These are phyloP conservation scores for Sterna hirundo DNA, from an alignment of 2,113 vertebrate genomes.

Conservation along the genomic window DNA sequence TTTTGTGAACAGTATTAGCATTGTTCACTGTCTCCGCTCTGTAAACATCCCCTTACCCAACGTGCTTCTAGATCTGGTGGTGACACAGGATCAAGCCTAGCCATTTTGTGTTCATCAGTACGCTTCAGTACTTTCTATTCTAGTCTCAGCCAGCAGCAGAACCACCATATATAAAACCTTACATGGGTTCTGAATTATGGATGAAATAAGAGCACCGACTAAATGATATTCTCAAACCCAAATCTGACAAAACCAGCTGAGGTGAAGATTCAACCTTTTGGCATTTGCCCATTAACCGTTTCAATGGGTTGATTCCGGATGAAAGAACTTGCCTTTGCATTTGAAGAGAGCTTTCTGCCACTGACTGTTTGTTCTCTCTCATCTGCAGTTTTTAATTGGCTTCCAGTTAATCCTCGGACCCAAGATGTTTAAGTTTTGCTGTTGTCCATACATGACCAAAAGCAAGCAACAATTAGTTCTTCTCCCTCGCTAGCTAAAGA, in stretches of 20 bases:
- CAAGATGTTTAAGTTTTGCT: background rate
- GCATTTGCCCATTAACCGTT: background rate
- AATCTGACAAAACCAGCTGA: background rate
- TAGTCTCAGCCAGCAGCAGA: background rate
- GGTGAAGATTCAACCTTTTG: background rate
- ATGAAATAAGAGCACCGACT: background rate
- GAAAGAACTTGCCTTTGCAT: background rate
- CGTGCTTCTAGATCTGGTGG: background rate
- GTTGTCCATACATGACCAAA: background rate
- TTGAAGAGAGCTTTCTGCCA: background rate
- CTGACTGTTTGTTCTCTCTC: background rate
- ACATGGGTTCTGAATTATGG: background rate
- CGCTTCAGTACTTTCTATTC: background rate
- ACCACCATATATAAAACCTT: background rate
- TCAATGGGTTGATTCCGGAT: background rate
- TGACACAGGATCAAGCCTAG: background rate
- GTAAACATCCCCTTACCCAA: slow-evolving; percentile 1
- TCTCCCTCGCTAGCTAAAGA: background rate
- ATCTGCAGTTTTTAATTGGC: background rate
- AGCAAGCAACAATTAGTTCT: background rate
- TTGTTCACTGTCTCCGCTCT: background rate
- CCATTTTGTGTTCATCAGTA: background rate
- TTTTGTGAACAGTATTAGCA: slow-evolving; percentile 7
- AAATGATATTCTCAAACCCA: background rate
- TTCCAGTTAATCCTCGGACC: background rate